Evolutionary conservation across 2,797 vertebrate species (phyloP), one percentile per base, ranked within the genome.

Genomic region (Hylomyscus alleni): DNA sequence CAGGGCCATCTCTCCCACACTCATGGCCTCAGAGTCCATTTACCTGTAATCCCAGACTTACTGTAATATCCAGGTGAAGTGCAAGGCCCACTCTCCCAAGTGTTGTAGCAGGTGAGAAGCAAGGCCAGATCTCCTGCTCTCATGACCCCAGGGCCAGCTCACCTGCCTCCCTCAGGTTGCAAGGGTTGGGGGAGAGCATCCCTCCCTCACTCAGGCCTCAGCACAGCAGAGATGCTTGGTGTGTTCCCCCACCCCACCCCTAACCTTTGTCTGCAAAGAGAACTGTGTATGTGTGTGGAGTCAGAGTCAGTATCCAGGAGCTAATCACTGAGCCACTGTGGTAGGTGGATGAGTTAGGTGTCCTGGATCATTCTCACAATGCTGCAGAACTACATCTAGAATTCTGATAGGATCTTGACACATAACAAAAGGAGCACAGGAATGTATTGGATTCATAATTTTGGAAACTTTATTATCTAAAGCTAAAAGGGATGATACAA

Each of bases 381-480:
- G 85, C 22, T 90, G 20, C 13, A 85, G 72, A 90, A 92, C 90
- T 54, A 29, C 12, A 1, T 22, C 86, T 14, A 7, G 44, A 72
- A 93, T 58, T 60, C 82, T 67, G 72, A 0, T 15, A 62, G 34
- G 50, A 76, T 50, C 24, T 80, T 86, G 37, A 72, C 15, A 31
- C 34, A 15, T 47, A 65, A 31, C 78, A 78, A 88, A 91, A 91
- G 15, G 75, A 94, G 56, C 76, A 93, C 37, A 69, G 15, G 52
- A 89, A 96, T 4, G 8, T 22, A 56, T 0, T 47, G 1, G 22
- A 60, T 88, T 96, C 97, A 89, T 80, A 90, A 40, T 91, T 94
- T 95, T 13, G 20, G 87, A 95, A 93, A 83, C 93, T 98, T 98
- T 98, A 98, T 98, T 98, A 95, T 65, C 93, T 96, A 91, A 96